Evolutionary conservation across 2,113 vertebrate species (phyloP), one percentile per base, ranked within the genome.

Genomic region (Prunella himalayana): DNA sequence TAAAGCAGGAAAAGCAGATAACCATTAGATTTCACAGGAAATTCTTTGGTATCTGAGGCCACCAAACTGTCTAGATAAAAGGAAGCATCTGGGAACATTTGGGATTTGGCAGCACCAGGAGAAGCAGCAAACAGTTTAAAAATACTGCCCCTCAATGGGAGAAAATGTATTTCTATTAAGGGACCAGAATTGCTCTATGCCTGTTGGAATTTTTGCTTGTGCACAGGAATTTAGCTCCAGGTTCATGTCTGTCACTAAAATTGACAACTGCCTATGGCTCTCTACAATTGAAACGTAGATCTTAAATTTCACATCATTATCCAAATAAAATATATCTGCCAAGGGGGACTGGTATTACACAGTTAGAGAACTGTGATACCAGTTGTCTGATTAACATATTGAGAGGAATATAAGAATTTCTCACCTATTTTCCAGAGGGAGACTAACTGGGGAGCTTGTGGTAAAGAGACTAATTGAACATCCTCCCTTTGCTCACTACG

Each of bases 301-400:
- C 98, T 99, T 98, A 99, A 99, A 99, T 99, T 99, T 99, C 98
- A 99, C 98, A 99, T 99, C 98, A 99, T 99, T 99, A 99, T 99
- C 99, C 99, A 98, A 97, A 98, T 99, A 98, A 98, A 98, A 98
- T 98, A 98, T 98, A 98, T 98, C 97, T 98, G 98, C 98, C 98
- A 98, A 98, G 97, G 98, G 98, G 98, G 98, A 98, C 98, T 98
- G 97, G 97, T 98, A 98, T 98, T 98, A 98, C 98, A 98, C 97
- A 97, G 98, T 98, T 98, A 98, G 97, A 98, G 97, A 98, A 97
- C 97, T 97, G 96, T 96, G 98, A 98, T 98, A 98, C 98, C 97
- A 97, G 98, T 98, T 97, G 96, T 98, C 97, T 98, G 98, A 98
- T 98, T 98, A 98, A 98, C 98, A 98, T 98, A 98, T 98, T 98